Base-by-base conservation (phyloP, 2,113 vertebrate species). In the Callocephalon fimbriatum region DNA sequence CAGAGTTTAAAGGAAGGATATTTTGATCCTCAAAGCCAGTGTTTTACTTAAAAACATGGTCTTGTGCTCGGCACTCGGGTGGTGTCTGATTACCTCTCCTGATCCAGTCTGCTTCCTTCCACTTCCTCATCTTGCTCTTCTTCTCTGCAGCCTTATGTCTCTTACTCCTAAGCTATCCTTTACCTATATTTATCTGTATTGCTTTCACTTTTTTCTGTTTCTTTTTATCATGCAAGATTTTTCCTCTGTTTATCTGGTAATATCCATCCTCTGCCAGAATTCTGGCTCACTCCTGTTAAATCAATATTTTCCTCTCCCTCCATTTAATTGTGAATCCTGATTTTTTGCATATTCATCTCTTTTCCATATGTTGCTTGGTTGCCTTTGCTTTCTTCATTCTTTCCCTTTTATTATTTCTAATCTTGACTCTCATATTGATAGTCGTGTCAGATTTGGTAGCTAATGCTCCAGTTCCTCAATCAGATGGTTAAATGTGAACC, bases 21-120 rank as follows among this genome's bases (percentile, higher is more conserved):
- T 42, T 35, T 47, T 88, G 74, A 56, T 68, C 20, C 29, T 88
- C 26, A 40, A 71, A 93, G 38, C 23, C 9, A 32, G 35, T 42
- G 15, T 54, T 95, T 85, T 76, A 56, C n/a, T 53, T 95, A 53
- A 72, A 82, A 90, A 18, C 12, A n/a, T 54, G 47, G 29, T 44
- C 5, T 75, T 3, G 0, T 84, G 37, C 35, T 83, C 0, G 1
- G 9, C n/a, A 8, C 51, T 94, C 12, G 17, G 27, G n/a, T 23
- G 40, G 21, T 79, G 53, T 88, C 37, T 2, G 1, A 23, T 79
- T 79, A 25, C 18, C 6, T 71, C 29, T 89, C 10, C 58, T 90
- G 53, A 76, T 61, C n/a, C 26, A 27, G 4, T 72, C n/a, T 88
- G 12, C 50, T 79, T 70, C 48, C 25, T 81, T 87, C 65, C 2